Evolutionary conservation across 1,140 invertebrate genomes (phyloP), one percentile per base, ranked within the genome.

Genomic region (Fopius arisanus): DNA sequence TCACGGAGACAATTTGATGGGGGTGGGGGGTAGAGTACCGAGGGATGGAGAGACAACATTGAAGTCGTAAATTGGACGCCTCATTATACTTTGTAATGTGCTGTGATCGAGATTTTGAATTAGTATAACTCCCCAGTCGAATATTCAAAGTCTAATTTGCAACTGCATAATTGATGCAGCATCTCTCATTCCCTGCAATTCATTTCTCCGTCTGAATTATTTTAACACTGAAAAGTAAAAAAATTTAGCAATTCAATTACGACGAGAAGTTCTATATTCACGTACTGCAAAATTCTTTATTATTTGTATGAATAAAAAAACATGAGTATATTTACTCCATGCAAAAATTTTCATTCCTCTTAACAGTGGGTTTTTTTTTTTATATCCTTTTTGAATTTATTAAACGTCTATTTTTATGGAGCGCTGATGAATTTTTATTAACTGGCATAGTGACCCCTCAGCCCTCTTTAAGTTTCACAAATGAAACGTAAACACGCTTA

Each of bases 11-110:
- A 28, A 59, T 59, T 28, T 59, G 21, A 59, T 59, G 23, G 54
- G 1, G 1, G 10, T 3, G 1, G 1, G 10, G 5, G 9, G 54
- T 59, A 14, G 54, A 59, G 54, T 10, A 28, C 19, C 4, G 54
- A 59, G 54, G 54, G 54, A n/a, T 48, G 43, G 43, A n/a, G 54
- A 28, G 54, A 59, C 23, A 59, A 59, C 54, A 59, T 59, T 59
- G 19, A 21, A 28, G 54, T 26, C 19, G 23, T 59, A 59, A 26
- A 59, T 59, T 23, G 23, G 54, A 26, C 19, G 9, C 23, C 54
- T 59, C 54, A 59, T 59, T 59, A 59, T 59, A 59, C 54, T 59
- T 59, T 59, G 54, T 59, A 59, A 59, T 59, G 23, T 23, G 6
- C 21, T 26, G 19, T 7, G 54, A 59, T 59, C 23, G 54, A 59